These are phyloP conservation scores for Pachycephus smyrnensis DNA, from an alignment of 2,888 invertebrate genomes.

Conservation along the genomic window DNA sequence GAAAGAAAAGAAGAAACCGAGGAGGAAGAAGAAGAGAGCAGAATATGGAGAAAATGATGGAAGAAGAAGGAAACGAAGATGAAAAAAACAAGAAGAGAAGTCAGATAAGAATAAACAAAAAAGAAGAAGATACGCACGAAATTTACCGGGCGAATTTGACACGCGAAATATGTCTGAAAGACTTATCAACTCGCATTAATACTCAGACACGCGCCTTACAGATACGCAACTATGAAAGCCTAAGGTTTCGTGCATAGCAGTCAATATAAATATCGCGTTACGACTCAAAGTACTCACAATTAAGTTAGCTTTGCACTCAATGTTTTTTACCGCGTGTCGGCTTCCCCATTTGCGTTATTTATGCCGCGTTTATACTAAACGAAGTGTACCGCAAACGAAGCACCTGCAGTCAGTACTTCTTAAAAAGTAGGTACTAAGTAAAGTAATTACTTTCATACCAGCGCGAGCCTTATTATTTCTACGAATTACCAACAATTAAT, in stretches of 20 bases:
- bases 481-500: constrained; percentile 54
- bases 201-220: neutral
- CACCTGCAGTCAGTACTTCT: constrained; percentile 43
- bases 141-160: neutral
- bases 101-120: neutral
- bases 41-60: neutral
- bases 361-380: constrained; percentile 28
- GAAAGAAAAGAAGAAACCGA: neutral
- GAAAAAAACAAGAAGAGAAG: neutral
- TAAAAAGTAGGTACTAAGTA: too few species aligned
- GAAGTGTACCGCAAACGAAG: constrained; percentile 22
- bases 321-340: constrained; percentile 36
- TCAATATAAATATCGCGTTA: constrained; percentile 39
- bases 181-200: neutral
- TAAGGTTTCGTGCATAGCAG: constrained; percentile 23
- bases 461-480: constrained; percentile 48
- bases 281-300: constrained; percentile 39
- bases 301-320: constrained; percentile 35
- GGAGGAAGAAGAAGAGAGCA: neutral
- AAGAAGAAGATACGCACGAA: neutral
- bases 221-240: neutral
- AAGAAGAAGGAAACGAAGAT: neutral
- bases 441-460: constrained; percentile 28
- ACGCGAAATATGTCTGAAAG: neutral
- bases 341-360: constrained; percentile 41